Base-by-base conservation (phyloP, 1,140 invertebrate species). In the Lutraria rhynchaena region DNA sequence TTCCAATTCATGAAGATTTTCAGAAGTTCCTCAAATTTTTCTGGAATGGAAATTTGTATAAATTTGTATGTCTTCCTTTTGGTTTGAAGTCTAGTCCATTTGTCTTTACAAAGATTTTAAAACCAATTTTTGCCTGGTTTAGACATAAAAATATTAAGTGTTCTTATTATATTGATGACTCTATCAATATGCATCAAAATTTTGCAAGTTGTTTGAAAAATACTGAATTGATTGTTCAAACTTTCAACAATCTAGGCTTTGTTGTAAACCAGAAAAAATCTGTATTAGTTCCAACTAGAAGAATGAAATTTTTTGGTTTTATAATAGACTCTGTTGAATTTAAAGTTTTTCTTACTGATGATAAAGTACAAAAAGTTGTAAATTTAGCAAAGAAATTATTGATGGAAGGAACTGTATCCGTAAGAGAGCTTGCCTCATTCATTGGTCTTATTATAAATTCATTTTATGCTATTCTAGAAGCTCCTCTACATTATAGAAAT, bases 131-230 rank as follows among this genome's bases (percentile, higher is more conserved):
- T 76, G 71, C 71, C 27, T 63, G 65, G 51, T 53, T 75, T 24
- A 75, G 81, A 33, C 17, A 37, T 37, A 63, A 55, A 37, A 15
- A 27, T 61, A 76, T 76, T 37, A 53, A 51, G 29, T 77, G 77
- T 73, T 41, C 41, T 22, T 83, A 82, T 60, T 82, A 85, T 53
- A 85, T 82, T 35, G 78, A 82, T 74, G 83, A 85, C 58, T 82
- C 83, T 11, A 31, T 85, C 0, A 55, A 73, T 31, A 69, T 75
- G 74, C 53, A 67, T 55, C 57, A 70, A 60, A 24, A 70, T 53
- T 49, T 22, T 24, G 17, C n/a, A 3, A 27, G 41, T 15, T 82
- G 73, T 49, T 41, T 17, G 27, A 33, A 53, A 27, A 58, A 81
- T 57, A 51, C 77, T 22, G 2, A 29, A 1, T 35, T 55, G n/a